Conservation (phyloP, 2,113 vertebrate genomes). For the Odobenus rosmarus region DNA sequence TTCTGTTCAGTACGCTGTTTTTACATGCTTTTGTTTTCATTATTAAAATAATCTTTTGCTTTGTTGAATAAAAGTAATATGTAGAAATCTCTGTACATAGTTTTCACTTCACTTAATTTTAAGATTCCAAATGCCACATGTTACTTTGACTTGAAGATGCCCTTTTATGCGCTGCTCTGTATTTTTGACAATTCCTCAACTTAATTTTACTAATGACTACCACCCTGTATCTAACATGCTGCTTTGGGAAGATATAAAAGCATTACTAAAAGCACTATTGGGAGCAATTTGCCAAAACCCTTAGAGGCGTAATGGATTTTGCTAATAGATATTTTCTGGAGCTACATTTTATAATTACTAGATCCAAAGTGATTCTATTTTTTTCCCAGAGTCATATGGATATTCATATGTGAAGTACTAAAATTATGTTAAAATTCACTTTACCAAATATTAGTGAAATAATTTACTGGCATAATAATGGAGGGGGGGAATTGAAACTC, state of each 20-base stretch:
- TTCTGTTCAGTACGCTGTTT: slow-evolving; percentile 51
- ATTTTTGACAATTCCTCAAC: slow-evolving; percentile 59
- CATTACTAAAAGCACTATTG: slow-evolving; percentile 20
- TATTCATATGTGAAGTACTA: background rate
- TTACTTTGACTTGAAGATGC: slow-evolving; percentile 47
- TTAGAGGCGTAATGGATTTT: background rate
- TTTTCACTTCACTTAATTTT: slow-evolving; percentile 54
- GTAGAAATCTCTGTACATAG: background rate
- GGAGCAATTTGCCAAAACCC: background rate
- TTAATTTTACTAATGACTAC: slow-evolving; percentile 41
- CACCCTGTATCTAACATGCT: background rate
- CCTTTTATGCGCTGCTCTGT: background rate
- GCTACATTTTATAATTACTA: slow-evolving; percentile 34
- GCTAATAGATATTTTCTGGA: slow-evolving; percentile 24
- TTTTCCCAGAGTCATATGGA: background rate
- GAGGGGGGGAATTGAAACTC: accelerated
- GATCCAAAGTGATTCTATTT: background rate
- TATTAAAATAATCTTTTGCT: background rate
- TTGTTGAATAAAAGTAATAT: background rate
- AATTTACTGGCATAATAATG: background rate
- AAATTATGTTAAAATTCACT: slow-evolving; percentile 19
- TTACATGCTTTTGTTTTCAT: slow-evolving; percentile 58
- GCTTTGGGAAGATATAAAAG: slow-evolving; percentile 44
- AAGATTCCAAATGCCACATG: background rate
- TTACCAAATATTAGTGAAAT: background rate